Percentiles rank a stretch among this genome's conserved stretches.
phyloP scores from a whole-genome alignment of 2,797 vertebrate genomes.

The Takifugu ocellatus region DNA sequence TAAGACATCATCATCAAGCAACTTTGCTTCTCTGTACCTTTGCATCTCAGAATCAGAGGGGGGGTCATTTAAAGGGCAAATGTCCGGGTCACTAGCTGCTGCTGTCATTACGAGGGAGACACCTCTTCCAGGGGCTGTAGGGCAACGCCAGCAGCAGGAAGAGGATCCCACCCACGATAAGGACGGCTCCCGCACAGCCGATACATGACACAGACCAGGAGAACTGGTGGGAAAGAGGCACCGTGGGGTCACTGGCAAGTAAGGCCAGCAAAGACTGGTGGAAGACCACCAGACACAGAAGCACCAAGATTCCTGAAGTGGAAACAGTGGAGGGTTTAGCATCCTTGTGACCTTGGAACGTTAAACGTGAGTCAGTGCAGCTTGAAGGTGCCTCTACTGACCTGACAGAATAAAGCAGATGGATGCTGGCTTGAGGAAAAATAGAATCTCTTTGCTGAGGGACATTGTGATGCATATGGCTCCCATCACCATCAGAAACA shows the following conservation, averaged over 20 bases:
- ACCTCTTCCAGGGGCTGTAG: conserved; percentile 72
- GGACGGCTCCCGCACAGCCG: conserved; percentile 73
- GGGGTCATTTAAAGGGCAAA: conserved; percentile 25
- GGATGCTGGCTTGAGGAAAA: conserved; percentile 85
- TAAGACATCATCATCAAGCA: conserved; percentile 34
- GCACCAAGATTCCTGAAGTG: conserved; percentile 76
- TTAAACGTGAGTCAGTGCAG: no score
- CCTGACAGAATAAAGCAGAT: conserved; percentile 85
- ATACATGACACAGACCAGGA: conserved; percentile 85
- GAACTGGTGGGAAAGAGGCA: conserved; percentile 79
- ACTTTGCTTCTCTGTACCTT: conserved; percentile 1
- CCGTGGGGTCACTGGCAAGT: conserved; percentile 70
- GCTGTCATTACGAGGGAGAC: conserved; percentile 64
- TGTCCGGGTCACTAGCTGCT: conserved; percentile 58
- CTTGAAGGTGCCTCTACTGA: conserved; percentile 37
- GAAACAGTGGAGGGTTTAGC: neutral
- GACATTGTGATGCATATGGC: conserved; percentile 83
- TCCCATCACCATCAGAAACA: conserved; percentile 82
- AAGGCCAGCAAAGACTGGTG: conserved; percentile 80
- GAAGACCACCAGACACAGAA: conserved; percentile 80
- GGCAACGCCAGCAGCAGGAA: conserved; percentile 81
- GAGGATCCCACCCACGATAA: conserved; percentile 76
- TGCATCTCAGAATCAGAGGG: neutral
- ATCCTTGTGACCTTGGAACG: neutral
- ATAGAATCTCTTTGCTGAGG: conserved; percentile 82